Evolutionary conservation across 2,797 vertebrate species (phyloP), one percentile per base, ranked within the genome.

Genomic region (Pseudotriccus pelzelni): DNA sequence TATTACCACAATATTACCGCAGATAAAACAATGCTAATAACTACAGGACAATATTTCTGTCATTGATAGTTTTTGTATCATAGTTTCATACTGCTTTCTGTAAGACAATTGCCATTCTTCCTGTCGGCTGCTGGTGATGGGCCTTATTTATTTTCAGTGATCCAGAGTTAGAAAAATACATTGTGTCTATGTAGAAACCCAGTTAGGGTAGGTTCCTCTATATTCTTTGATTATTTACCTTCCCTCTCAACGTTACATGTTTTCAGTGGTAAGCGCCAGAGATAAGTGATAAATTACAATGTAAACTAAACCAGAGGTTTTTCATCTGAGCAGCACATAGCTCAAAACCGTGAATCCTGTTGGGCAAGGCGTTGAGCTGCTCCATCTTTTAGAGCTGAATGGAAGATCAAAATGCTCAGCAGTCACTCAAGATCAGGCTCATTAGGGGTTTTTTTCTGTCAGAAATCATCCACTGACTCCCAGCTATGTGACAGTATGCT

Each of bases 401-500:
- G 22, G 41, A 81, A 94, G 69, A 93, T 82, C 43, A 81, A 78
- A 94, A 89, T 84, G 43, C 66, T 85, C 62, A 92, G 62, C 81
- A 85, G 82, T 94, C 84, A 63, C 36, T 89, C 67, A 75, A 89
- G 62, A 96, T 84, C 47, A 86, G 76, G 73, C 89, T 94, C 67
- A 73, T 86, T 91, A 91, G 63, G 73, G 79, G 69, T 41, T 82
- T 95, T 88, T 59, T 85, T 68, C 87, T 95, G 79, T 86, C 89
- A 90, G 50, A 94, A 85, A 66, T 63, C 66, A 93, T 56, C 44
- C 15, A 10, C 63, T 93, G 87, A 93, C 73, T 94, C 60, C 19
- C 53, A 92, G 92, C 56, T 91, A 94, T 94, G 91, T 90, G 91
- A 94, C 84, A 93, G 58, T 39, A 36, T 16, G 47, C 77, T 53